Conservation (phyloP, 1,140 invertebrate genomes). For the Euura saliciscinereae region DNA sequence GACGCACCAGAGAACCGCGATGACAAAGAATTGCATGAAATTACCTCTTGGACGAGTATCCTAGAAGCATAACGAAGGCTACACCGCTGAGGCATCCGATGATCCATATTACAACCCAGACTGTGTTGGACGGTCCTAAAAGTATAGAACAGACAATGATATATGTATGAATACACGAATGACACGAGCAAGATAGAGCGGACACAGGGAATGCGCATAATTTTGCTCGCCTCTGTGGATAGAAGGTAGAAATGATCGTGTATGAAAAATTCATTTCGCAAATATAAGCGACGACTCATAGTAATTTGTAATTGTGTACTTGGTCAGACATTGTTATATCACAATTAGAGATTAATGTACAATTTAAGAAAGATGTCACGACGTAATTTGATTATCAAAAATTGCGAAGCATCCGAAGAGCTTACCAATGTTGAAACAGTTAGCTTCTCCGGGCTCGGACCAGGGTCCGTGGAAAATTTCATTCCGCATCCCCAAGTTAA, state of each 20-base stretch:
- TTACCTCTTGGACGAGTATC: slow-evolving; percentile 53
- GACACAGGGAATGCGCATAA: too few species aligned
- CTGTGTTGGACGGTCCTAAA: slow-evolving; percentile 39
- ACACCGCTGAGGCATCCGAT: slow-evolving; percentile 40
- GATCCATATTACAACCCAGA: slow-evolving; percentile 49
- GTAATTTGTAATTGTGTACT: too few species aligned
- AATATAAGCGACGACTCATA: too few species aligned
- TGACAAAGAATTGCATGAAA: slow-evolving; percentile 18
- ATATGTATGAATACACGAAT: not conserved
- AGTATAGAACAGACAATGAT: not conserved
- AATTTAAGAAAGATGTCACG: too few species aligned
- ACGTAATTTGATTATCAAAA: too few species aligned
- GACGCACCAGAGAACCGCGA: not conserved
- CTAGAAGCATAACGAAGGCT: slow-evolving; percentile 42
- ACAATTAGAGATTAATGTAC: too few species aligned
- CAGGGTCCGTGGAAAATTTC: slow-evolving; percentile 52
- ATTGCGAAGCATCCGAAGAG: not conserved
- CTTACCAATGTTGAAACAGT: slow-evolving; percentile 53
- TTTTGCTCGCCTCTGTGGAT: too few species aligned
- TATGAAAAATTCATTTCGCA: too few species aligned
- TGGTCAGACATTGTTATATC: too few species aligned
- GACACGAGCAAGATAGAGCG: too few species aligned
- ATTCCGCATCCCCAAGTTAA: slow-evolving; percentile 49
- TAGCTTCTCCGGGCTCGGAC: slow-evolving; percentile 54
- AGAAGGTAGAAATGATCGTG: too few species aligned